A percentile compares a stretch with the other conserved stretches of the same genome.
These are phyloP conservation scores for Epinotia nisella DNA, from an alignment of 2,888 invertebrate genomes.

Conservation along the genomic window DNA sequence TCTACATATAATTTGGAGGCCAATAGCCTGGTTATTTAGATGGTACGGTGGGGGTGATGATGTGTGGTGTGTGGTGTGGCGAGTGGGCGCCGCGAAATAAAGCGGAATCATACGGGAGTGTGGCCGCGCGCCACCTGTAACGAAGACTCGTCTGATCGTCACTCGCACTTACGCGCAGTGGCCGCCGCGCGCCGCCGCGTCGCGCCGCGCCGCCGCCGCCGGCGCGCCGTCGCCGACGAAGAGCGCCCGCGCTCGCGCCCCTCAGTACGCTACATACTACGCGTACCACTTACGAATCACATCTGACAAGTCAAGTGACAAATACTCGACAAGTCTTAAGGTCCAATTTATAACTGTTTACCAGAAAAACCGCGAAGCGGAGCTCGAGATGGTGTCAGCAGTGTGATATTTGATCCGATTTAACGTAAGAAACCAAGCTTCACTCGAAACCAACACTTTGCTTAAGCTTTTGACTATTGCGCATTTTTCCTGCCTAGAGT, in stretches of 20 bases:
- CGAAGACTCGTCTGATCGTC: constrained; percentile 11
- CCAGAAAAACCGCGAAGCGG: neutral
- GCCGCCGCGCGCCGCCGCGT: constrained; percentile 25
- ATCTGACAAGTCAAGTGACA: neutral
- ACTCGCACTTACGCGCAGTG: constrained; percentile 31
- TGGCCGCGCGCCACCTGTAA: constrained; percentile 25
- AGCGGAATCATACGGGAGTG: constrained; percentile 24
- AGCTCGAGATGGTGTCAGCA: neutral
- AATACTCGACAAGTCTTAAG: neutral
- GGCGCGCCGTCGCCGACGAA: constrained; percentile 35
- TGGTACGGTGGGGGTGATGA: neutral
- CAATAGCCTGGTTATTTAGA: neutral
- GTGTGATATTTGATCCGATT: neutral
- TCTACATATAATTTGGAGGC: no score
- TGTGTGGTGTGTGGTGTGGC: neutral
- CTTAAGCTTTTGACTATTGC: neutral
- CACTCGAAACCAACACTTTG: neutral
- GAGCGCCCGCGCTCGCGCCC: constrained; percentile 38
- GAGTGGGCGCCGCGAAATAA: constrained; percentile 23
- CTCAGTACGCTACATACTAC: constrained; percentile 4
- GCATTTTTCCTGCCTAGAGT: neutral
- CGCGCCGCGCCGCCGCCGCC: constrained; percentile 26
- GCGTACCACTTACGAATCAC: neutral
- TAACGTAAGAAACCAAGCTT: neutral
- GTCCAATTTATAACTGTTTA: neutral